Conservation (phyloP, 2,797 vertebrate genomes). For the Rousettus madagascariensis region DNA sequence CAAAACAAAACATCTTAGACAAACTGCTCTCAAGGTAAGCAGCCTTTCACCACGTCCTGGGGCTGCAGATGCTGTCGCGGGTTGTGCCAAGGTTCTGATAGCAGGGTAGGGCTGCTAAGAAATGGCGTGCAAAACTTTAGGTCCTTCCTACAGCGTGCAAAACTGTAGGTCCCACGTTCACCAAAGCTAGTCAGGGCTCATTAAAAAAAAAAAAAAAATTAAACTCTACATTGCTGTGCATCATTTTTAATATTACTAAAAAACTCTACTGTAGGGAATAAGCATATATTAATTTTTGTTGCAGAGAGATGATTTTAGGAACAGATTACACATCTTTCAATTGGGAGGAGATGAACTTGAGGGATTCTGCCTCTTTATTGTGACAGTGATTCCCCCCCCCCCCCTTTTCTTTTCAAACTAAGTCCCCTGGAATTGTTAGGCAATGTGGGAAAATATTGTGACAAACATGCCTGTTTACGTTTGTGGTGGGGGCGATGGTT, state of each 20-base stretch:
- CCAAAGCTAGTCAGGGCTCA: not conserved
- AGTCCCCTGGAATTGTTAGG: slow-evolving; percentile 16
- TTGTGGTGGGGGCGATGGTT: not conserved
- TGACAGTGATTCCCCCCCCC: not conserved
- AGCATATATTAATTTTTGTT: not conserved
- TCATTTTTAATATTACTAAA: not conserved
- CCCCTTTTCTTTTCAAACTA: not conserved
- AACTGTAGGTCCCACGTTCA: not conserved
- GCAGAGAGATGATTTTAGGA: not conserved
- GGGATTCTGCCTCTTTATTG: not conserved
- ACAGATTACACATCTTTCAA: not conserved
- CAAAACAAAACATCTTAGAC: too few species aligned
- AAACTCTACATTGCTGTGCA: not conserved
- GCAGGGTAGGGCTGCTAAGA: not conserved
- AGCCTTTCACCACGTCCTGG: not conserved
- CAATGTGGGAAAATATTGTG: slow-evolving; percentile 78
- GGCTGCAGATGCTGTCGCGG: rapidly evolving
- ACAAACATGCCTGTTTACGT: slow-evolving; percentile 68
- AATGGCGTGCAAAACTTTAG: rapidly evolving
- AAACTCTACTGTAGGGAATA: not conserved
- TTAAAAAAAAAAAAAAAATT: not conserved
- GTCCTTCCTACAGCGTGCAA: not conserved
- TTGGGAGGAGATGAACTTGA: not conserved
- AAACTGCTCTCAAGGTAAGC: not conserved
- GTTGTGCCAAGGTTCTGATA: not conserved